Base-by-base conservation (phyloP, 2,797 vertebrate species). In the Periophthalmus magnuspinnatus region DNA sequence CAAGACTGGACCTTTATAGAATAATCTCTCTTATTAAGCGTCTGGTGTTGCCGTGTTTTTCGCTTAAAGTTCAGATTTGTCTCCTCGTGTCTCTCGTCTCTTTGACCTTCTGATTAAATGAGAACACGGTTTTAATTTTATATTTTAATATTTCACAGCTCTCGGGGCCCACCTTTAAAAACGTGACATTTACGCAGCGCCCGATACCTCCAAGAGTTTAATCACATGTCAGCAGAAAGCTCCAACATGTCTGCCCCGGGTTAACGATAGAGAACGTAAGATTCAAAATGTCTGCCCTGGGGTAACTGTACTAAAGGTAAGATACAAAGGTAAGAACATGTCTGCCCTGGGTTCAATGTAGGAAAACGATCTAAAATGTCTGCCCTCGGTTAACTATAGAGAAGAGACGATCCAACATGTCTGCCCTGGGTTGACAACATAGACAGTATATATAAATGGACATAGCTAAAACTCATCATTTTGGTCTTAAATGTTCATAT, bases 91-190 rank as follows among this genome's bases (percentile, higher is more conserved):
- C 52, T 55, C 52, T 45, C 13, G 41, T 45, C 41, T 41, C 41
- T 45, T 16, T 55, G 52, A 55, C 52, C 52, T 55, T 55, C 52
- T 24, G 21, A 21, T 22, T 24, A 55, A 55, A 24, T 2, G 21
- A 55, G 52, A 55, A 55, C 52, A 21, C 55, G 19, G 11, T 24
- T 55, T 55, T 55, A 55, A 55, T 55, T 55, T 55, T 21, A 55
- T 24, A 55, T 55, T 55, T 55, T 21, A 55, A 22, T 10, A 22
- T 55, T 55, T 22, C 21, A 13, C n/a, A 19, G n/a, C 17, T 52
- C 3, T n/a, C 19, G 8, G 19, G 48, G 16, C 48, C 52, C 52
- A 55, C 52, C 52, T 55, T 55, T 55, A 55, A 55, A 55, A 24
- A 55, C 21, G 52, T 55, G 52, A 55, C 52, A 55, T 55, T 55